Conservation (phyloP, 2,797 vertebrate species). For the Sebastiscus tertius region DNA sequence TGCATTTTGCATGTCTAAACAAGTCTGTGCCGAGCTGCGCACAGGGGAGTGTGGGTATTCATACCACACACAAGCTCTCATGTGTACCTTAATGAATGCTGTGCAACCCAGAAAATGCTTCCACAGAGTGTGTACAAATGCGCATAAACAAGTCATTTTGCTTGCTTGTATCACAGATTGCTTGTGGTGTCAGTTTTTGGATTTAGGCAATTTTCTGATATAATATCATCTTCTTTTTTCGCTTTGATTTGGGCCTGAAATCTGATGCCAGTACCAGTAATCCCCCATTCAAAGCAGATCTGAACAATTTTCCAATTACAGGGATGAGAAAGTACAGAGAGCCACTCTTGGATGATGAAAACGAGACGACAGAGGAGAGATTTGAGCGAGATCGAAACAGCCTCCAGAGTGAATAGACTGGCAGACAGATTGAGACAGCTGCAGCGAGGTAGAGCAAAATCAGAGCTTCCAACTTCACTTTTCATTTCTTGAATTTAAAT, state of each 20-base stretch:
- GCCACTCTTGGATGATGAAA: constrained; percentile 29
- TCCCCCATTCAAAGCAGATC: constrained; percentile 31
- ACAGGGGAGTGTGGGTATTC: constrained; percentile 21
- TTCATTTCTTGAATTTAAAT: constrained; percentile 21
- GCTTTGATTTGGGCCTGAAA: constrained; percentile 19
- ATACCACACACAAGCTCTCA: neutral
- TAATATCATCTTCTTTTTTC: neutral
- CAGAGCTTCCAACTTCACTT: neutral
- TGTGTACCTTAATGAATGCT: neutral
- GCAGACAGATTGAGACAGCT: constrained; percentile 1
- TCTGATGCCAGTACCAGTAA: constrained; percentile 29
- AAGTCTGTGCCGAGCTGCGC: constrained; percentile 20
- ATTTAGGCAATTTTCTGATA: constrained; percentile 38
- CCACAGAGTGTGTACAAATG: neutral
- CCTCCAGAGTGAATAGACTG: neutral
- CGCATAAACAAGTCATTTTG: constrained; percentile 4
- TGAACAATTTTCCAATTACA: constrained; percentile 53
- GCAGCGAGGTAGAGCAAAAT: neutral
- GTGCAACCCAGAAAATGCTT: neutral
- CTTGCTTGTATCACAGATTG: neutral
- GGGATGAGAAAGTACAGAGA: constrained; percentile 29
- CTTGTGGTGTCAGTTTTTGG: neutral
- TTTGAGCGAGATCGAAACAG: constrained; percentile 15
- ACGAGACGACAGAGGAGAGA: constrained; percentile 26
- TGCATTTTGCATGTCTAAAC: constrained; percentile 35